Evolutionary conservation across 2,113 vertebrate genomes (phyloP).

Genomic region (Tachycineta bicolor): DNA sequence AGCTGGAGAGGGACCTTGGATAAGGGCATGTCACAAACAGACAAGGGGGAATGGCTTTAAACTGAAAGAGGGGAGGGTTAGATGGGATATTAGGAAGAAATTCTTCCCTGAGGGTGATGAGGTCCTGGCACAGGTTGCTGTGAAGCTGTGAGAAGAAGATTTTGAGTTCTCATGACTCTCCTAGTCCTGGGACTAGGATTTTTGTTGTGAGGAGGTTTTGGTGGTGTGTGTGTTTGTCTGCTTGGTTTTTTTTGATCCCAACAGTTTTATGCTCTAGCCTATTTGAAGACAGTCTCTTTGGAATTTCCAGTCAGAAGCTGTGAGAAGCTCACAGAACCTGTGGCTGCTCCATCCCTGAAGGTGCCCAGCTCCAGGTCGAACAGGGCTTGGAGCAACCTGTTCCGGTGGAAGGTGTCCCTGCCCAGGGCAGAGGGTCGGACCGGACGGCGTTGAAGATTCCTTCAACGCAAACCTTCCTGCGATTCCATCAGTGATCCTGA

Average conservation of each 20-base stretch:
- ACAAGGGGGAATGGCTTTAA: background rate
- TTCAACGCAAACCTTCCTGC: fast-evolving
- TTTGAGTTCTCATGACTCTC: background rate
- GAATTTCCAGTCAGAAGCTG: background rate
- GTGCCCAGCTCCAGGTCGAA: fast-evolving
- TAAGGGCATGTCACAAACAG: background rate
- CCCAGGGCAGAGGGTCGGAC: background rate
- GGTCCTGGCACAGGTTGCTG: fast-evolving
- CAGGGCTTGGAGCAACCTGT: fast-evolving
- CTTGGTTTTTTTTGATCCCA: background rate
- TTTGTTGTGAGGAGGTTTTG: background rate
- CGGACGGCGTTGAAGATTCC: fast-evolving
- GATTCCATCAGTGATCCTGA: fast-evolving
- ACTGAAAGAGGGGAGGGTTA: background rate
- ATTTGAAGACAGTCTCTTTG: background rate
- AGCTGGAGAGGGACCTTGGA: background rate
- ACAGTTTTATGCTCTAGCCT: background rate
- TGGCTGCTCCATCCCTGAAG: background rate
- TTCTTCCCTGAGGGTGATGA: background rate
- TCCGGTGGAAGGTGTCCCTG: background rate
- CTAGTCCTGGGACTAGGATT: background rate
- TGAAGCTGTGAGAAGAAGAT: background rate
- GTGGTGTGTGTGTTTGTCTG: background rate
- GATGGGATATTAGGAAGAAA: background rate
- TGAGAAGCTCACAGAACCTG: background rate